phyloP scores from a whole-genome alignment of 2,797 vertebrate genomes.

The Eulemur albifrons region DNA sequence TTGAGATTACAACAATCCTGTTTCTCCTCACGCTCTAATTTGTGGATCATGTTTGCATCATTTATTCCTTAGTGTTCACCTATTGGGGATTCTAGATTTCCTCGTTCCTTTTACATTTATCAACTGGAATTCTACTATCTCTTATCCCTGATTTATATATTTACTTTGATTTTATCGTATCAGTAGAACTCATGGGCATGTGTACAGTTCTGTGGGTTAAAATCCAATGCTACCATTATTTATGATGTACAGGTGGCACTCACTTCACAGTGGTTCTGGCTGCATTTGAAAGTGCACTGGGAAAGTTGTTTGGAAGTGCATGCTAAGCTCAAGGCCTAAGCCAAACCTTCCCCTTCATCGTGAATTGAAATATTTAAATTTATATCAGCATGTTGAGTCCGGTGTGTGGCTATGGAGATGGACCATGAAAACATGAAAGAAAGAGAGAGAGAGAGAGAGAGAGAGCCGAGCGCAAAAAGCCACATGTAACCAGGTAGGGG shows the following conservation, averaged over 20 bases:
- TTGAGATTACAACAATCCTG: neutral
- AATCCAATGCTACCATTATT: neutral
- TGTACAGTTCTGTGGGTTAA: neutral
- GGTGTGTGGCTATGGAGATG: neutral
- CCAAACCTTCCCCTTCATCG: neutral
- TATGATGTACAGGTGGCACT: neutral
- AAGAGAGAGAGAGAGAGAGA: neutral
- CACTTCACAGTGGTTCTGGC: neutral
- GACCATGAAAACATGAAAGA: neutral
- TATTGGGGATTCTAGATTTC: neutral
- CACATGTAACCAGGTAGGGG: neutral
- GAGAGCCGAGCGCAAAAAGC: neutral
- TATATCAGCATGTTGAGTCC: neutral
- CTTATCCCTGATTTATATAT: neutral
- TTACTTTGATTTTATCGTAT: neutral
- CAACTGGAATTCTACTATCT: neutral
- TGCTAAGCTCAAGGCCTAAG: neutral
- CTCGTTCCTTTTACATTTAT: neutral
- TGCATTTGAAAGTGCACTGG: neutral
- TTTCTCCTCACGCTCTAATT: neutral
- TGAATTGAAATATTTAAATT: neutral
- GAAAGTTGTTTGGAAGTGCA: neutral
- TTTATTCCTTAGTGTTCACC: neutral
- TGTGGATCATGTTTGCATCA: no score
- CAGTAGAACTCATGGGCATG: neutral